Evolutionary conservation across 2,888 invertebrate species (phyloP), one percentile per base, ranked within the genome.

Genomic region (Caenorhabditis wallacei): DNA sequence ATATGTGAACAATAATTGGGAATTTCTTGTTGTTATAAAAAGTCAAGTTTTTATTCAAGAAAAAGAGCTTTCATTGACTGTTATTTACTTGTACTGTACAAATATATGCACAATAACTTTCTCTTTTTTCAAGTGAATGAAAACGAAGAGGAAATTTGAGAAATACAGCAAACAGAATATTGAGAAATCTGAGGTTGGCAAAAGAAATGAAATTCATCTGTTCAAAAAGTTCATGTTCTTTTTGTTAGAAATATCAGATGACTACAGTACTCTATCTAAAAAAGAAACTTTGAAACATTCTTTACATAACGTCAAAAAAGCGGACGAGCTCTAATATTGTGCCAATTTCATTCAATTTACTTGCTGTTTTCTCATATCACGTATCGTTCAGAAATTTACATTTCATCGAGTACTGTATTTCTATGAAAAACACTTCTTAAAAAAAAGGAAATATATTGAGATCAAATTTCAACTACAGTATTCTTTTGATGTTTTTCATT

Each of bases 11-110:
- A 61, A 61, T 43, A 40, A 20, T 20, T 18, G 22, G 57, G 16
- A 20, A 24, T 16, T 16, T 43, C 40, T 61, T 43, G 26, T 61
- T 61, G 43, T 61, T 61, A 26, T 40, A 43, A 43, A 59, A 35
- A 61, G 43, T 43, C 61, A 61, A 43, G 43, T 61, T 61, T 61
- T 48, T 16, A 13, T 48, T 13, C 13, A 13, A 7, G 13, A 48
- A 48, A 48, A 48, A 3, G 11, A 18, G 46, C 46, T 48, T 18
- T 18, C 46, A 48, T 48, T 18, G 18, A 18, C 18, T 13, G 18
- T 64, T n/a, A 54, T 66, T 64, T 43, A 66, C 20, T 37, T 57
- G 66, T 75, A 64, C 64, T 75, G 35, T 59, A 37, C 57, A 64
- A 63, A 64, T 66, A 57, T 66, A 53, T 66, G 66, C 66, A 51